Base-by-base conservation (phyloP, 2,797 vertebrate species). In the Gallirallus australis region DNA sequence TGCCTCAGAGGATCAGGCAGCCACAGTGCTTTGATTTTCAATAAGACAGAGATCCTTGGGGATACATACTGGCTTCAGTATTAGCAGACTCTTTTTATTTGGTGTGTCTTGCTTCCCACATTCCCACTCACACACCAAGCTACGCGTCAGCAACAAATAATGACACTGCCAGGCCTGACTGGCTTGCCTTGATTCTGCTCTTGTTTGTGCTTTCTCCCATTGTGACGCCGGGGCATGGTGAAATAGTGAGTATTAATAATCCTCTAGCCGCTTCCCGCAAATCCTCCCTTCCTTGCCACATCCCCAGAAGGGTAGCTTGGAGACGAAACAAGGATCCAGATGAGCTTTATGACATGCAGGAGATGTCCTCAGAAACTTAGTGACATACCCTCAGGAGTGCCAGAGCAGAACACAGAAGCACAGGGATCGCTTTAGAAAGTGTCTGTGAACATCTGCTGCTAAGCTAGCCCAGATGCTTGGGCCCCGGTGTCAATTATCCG, bases 381-480 rank as follows among this genome's bases (percentile, higher is more conserved):
- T 63, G 86, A 18, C 65, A 24, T 56, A 31, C 66, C 47, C 79
- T 91, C 73, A 16, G 4, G 33, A 86, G 82, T 5, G 11, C 59
- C 53, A 21, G 54, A 83, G 78, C 69, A 82, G 69, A 81, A 25
- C 54, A 27, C 72, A 76, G 77, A 50, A 60, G 73, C 52, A 50
- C 0, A 7, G 56, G 40, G 69, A 72, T 66, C 77, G 85, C 78
- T 93, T 94, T 91, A 45, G 82, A 84, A 81, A 89, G 63, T 63
- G 70, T 31, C 77, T 93, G 69, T 25, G 86, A 91, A 84, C 21
- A 16, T 89, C 90, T 89, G 91, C 53, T 94, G 71, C 78, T 95
- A 85, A 96, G 35, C 78, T 84, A 92, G 54, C 77, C 77, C 95
- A 93, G 86, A 92, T 93, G 71, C 86, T 85, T 31, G 57, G 89